Percentiles rank a stretch among this genome's conserved stretches.
Conservation (phyloP, 2,797 vertebrate genomes). For the Acanthornis magna region DNA sequence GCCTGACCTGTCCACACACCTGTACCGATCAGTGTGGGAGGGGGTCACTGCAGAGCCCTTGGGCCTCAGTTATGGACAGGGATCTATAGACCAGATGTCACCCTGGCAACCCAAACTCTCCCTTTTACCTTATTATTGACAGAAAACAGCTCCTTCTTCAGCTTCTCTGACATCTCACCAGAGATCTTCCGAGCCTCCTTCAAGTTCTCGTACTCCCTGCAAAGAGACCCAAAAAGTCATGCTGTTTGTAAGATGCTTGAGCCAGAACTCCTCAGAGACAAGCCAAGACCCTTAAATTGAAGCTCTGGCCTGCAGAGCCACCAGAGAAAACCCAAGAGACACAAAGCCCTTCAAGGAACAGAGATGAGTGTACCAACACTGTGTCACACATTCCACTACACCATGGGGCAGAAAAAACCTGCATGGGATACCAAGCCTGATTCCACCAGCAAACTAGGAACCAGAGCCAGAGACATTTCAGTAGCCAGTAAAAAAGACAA, state of each 20-base stretch:
- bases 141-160: constrained; percentile 88
- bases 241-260: background rate
- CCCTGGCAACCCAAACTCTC: background rate
- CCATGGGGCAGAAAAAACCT: background rate
- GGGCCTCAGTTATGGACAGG: background rate
- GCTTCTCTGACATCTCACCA: constrained; percentile 88
- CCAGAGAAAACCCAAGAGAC: background rate
- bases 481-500: background rate
- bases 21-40: background rate
- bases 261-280: background rate
- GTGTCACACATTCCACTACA: background rate
- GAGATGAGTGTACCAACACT: background rate
- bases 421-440: background rate
- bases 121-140: constrained; percentile 86
- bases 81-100: background rate
- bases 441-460: background rate
- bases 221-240: background rate
- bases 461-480: background rate
- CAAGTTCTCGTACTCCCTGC: constrained; percentile 93
- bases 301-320: background rate
- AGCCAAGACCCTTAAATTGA: background rate
- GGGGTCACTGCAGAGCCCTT: background rate
- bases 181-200: constrained; percentile 85
- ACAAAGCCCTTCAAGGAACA: background rate
- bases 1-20: background rate